Conservation (phyloP, 1,140 invertebrate species). For the Phthorimaea operculella region DNA sequence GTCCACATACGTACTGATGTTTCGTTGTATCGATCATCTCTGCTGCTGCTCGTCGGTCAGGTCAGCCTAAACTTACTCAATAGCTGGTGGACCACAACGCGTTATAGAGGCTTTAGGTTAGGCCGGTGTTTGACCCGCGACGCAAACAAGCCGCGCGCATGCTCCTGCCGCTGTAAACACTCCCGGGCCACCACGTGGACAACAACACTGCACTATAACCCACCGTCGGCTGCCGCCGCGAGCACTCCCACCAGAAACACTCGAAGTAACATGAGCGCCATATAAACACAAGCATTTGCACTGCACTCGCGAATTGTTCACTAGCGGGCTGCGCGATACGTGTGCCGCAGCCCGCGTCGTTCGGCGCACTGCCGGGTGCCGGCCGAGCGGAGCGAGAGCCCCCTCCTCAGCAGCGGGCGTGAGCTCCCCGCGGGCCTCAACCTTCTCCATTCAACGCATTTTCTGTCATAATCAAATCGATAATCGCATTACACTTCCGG, state of each 20-base stretch:
- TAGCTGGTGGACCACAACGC: slow-evolving; percentile 39
- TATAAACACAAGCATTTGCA: slow-evolving; percentile 65
- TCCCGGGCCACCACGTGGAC: slow-evolving; percentile 45
- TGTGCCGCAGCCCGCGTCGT: slow-evolving; percentile 58
- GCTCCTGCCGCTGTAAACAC: slow-evolving; percentile 56
- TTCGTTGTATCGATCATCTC: background rate
- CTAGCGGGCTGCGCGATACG: slow-evolving; percentile 54
- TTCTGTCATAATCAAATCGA: slow-evolving; percentile 66
- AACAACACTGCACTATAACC: slow-evolving; percentile 32
- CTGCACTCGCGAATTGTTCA: slow-evolving; percentile 39
- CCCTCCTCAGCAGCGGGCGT: slow-evolving; percentile 7
- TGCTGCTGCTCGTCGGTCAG: slow-evolving; percentile 13
- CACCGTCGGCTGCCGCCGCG: slow-evolving; percentile 57
- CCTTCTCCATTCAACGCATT: slow-evolving; percentile 62
- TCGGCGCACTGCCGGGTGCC: slow-evolving; percentile 43
- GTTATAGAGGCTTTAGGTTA: slow-evolving; percentile 47
- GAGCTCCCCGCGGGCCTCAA: slow-evolving; percentile 21
- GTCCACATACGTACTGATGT: background rate
- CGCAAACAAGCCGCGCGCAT: slow-evolving; percentile 53
- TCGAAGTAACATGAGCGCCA: slow-evolving; percentile 62
- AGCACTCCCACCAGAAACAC: slow-evolving; percentile 60
- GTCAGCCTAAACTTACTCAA: slow-evolving; percentile 49
- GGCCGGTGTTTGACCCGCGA: slow-evolving; percentile 57
- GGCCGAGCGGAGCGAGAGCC: slow-evolving; percentile 14
- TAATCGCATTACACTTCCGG: slow-evolving; percentile 65